Percentiles rank a stretch among this genome's conserved stretches.
phyloP scores from a whole-genome alignment of 2,797 vertebrate genomes.

The Enteromius viviparus region DNA sequence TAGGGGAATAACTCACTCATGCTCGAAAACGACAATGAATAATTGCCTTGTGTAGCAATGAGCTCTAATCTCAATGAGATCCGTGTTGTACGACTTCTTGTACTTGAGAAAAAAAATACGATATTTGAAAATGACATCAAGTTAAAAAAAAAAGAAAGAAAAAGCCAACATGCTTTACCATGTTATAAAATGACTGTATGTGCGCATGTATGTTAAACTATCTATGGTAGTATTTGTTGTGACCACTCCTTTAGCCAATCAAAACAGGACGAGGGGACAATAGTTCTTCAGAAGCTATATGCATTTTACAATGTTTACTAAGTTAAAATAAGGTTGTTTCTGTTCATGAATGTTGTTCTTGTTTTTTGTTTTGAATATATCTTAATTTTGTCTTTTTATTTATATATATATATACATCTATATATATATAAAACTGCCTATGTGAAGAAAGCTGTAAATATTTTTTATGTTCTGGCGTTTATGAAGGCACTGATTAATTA shows the following conservation, averaged over 20 bases:
- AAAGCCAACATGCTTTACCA: slow-evolving; percentile 92
- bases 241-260: slow-evolving; percentile 91
- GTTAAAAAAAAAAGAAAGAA: slow-evolving; percentile 78
- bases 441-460: slow-evolving; percentile 84
- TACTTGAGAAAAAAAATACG: slow-evolving; percentile 95
- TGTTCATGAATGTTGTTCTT: slow-evolving; percentile 69
- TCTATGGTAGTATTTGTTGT: slow-evolving; percentile 95
- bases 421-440: slow-evolving; percentile 73
- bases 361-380: slow-evolving; percentile 74
- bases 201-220: slow-evolving; percentile 93
- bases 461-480: slow-evolving; percentile 82
- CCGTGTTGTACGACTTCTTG: slow-evolving; percentile 99
- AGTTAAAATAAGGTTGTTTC: slow-evolving; percentile 93
- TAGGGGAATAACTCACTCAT: slow-evolving; percentile 74
- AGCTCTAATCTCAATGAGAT: slow-evolving; percentile 99
- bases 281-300: slow-evolving; percentile 90
- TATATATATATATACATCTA: slow-evolving; percentile 30
- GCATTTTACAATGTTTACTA: slow-evolving; percentile 91
- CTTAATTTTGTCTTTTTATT: slow-evolving; percentile 44
- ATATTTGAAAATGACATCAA: slow-evolving; percentile 69
- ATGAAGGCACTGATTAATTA: slow-evolving; percentile 95
- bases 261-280: slow-evolving; percentile 78
- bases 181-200: slow-evolving; percentile 99
- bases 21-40: slow-evolving; percentile 88
- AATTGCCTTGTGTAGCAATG: slow-evolving; percentile 99